Evolutionary conservation across 2,113 vertebrate genomes (phyloP).

Genomic region (Dicentrarchus labrax): DNA sequence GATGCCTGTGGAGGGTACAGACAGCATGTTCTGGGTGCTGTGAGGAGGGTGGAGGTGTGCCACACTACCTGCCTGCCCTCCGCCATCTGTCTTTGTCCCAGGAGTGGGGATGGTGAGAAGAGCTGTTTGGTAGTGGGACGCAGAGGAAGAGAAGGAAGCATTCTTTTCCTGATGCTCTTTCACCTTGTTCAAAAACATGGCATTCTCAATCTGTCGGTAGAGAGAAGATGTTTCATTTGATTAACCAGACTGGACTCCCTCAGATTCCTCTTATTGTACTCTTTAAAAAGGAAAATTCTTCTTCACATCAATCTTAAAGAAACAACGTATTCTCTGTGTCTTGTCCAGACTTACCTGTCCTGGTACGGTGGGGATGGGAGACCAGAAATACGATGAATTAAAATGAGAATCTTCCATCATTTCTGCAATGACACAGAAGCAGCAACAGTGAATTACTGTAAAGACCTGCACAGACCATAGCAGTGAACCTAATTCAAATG

Average conservation of each 20-base stretch:
- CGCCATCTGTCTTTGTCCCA: constrained; percentile 89
- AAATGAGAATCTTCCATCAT: constrained; percentile 99
- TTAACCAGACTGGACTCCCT: background rate
- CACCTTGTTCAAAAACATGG: constrained; percentile 98
- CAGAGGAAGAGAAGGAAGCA: constrained; percentile 85
- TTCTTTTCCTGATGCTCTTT: constrained; percentile 98
- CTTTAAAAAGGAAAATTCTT: background rate
- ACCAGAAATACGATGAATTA: constrained; percentile 99
- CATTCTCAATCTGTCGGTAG: constrained; percentile 92
- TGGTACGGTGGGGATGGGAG: constrained; percentile 93
- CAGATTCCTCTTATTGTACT: background rate
- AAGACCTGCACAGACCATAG: background rate
- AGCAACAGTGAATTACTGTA: constrained; percentile 9
- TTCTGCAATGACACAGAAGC: constrained; percentile 85
- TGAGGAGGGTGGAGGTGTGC: constrained; percentile 91
- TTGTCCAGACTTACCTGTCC: constrained; percentile 88
- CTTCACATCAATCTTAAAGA: background rate
- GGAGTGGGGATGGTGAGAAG: constrained; percentile 94
- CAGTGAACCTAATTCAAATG: background rate
- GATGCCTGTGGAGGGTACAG: constrained; percentile 94
- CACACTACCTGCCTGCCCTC: constrained; percentile 82
- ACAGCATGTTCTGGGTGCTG: constrained; percentile 95
- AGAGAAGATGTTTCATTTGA: background rate
- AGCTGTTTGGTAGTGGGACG: constrained; percentile 94
- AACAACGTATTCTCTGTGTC: background rate